Conservation (phyloP, 2,113 vertebrate genomes). For the Puffinus mauretanicus region DNA sequence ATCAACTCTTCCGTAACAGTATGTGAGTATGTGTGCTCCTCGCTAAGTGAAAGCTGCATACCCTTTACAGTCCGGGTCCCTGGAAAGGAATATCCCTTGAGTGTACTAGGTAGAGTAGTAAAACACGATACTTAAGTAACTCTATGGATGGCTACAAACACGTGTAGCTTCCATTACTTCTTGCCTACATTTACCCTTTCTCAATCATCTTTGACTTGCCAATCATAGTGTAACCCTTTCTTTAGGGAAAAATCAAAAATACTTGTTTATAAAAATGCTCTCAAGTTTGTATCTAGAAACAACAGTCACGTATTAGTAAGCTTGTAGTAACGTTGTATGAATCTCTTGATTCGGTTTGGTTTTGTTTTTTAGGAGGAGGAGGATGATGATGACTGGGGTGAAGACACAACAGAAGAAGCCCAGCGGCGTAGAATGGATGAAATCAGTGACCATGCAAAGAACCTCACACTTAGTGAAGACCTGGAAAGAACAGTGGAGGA, state of each 20-base stretch:
- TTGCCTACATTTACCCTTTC: fast-evolving
- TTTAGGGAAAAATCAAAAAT: not conserved
- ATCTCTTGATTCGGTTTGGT: not conserved
- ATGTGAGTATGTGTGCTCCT: not conserved
- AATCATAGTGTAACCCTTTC: fast-evolving
- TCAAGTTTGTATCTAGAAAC: not conserved
- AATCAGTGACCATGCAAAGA: slow-evolving; percentile 95
- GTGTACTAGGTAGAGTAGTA: not conserved
- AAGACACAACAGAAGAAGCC: slow-evolving; percentile 96
- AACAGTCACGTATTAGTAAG: fast-evolving
- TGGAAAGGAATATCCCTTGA: not conserved
- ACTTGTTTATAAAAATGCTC: not conserved
- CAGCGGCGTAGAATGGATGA: slow-evolving; percentile 95
- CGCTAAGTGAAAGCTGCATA: not conserved
- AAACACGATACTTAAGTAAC: not conserved
- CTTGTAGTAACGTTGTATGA: not conserved
- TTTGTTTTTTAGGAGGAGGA: slow-evolving; percentile 79
- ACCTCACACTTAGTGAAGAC: slow-evolving; percentile 93
- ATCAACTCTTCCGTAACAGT: not conserved
- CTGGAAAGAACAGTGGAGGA: slow-evolving; percentile 92
- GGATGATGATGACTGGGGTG: slow-evolving; percentile 96
- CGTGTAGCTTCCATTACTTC: not conserved
- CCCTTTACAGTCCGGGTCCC: not conserved
- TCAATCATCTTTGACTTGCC: not conserved
- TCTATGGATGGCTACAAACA: fast-evolving